Base-by-base conservation (phyloP, 1,140 invertebrate species). In the Drosophila suzukii region DNA sequence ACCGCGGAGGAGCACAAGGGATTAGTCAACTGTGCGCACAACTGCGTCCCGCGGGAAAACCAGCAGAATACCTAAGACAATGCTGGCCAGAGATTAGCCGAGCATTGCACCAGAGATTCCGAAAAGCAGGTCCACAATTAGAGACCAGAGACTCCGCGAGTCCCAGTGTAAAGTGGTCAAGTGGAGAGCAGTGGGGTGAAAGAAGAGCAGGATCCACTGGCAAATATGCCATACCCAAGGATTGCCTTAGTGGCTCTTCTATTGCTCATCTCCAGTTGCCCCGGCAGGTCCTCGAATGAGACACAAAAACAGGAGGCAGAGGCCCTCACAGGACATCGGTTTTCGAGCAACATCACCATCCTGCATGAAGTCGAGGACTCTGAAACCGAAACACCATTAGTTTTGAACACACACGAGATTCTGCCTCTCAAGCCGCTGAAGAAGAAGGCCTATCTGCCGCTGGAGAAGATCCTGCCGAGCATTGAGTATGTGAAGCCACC, bases 391-490 rank as follows among this genome's bases (percentile, higher is more conserved):
- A 73, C 73, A 12, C 77, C 91, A 1, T 36, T 91, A 0, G 72
- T 55, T 0, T 46, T 91, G 0, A 92, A 91, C 27, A 89, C 84
- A 0, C 85, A 91, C 50, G 91, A 92, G 30, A 43, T 91, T 4
- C 27, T 90, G 44, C 91, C 91, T 3, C 46, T 78, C 2, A 91
- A 92, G 38, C 84, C 88, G 3, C 11, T 66, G 3, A 92, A 92
- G 12, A 92, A 92, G 72, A 92, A 92, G 41, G 65, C 91, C 5
- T 92, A 92, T 17, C 39, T 78, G 32, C 75, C 83, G 2, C 50
- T 92, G 13, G 91, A 92, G 15, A 92, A 92, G 59, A 56, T 85
- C 15, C 30, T 84, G 30, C 77, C 76, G 0, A 71, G 27, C 24
- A 68, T 83, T 6, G 84, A 91, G 17, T 90, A 91, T 62, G 65